Conservation (phyloP, 1,140 invertebrate genomes). For the Drosophila quadrilineata region DNA sequence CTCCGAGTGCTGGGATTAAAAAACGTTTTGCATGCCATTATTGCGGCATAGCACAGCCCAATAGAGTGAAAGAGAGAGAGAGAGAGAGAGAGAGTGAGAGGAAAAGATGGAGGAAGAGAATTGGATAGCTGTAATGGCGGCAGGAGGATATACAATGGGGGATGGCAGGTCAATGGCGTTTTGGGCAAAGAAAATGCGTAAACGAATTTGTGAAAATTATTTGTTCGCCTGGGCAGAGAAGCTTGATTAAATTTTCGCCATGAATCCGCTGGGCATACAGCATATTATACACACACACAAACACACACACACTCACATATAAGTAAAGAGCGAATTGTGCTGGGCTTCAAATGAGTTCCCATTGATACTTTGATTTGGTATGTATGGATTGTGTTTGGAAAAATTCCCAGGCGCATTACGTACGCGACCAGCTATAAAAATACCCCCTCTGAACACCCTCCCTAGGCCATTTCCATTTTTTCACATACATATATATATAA, state of each 20-base stretch:
- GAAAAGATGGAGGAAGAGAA: neutral
- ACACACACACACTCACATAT: neutral
- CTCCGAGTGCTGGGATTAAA: constrained; percentile 61
- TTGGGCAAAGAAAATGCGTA: constrained; percentile 60
- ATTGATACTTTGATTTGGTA: constrained; percentile 66
- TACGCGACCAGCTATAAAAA: constrained; percentile 21
- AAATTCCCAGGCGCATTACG: constrained; percentile 50
- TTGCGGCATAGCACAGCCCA: neutral
- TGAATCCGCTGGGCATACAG: constrained; percentile 58
- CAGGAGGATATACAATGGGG: neutral
- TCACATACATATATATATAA: neutral
- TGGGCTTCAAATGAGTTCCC: constrained; percentile 54
- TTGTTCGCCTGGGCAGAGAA: constrained; percentile 41
- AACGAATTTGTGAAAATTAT: constrained; percentile 75
- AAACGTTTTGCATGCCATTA: constrained; percentile 70
- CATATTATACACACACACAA: constrained; percentile 45
- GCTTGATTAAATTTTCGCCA: constrained; percentile 67
- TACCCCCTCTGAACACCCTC: no score
- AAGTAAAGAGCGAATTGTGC: neutral
- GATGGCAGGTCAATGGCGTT: neutral
- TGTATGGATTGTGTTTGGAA: constrained; percentile 13
- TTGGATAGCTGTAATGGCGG: neutral
- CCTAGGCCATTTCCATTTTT: no score
- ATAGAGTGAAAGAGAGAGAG: neutral
- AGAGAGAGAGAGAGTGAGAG: neutral